Evolutionary conservation across 2,797 vertebrate genomes (phyloP).

Genomic region (Mus minutoides): DNA sequence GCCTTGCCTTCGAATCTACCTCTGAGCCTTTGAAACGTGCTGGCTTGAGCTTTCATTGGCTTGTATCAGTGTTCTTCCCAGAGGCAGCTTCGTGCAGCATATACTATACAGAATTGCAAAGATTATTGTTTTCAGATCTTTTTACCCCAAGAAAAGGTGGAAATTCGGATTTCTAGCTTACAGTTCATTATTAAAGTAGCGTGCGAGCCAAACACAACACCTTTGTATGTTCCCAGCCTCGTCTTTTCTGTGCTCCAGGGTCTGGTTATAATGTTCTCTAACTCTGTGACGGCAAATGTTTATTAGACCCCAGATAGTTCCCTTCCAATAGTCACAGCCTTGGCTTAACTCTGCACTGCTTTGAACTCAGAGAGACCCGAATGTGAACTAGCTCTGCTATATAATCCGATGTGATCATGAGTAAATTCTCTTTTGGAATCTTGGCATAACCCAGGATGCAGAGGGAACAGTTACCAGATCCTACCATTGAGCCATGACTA

Average conservation of each 20-base stretch:
- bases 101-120: background rate
- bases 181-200: conserved; percentile 41
- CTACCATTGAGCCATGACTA: background rate
- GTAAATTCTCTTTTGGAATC: background rate
- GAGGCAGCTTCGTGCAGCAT: background rate
- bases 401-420: background rate
- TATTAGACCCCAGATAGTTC: background rate
- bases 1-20: background rate
- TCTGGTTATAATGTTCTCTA: conserved; percentile 9
- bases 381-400: background rate
- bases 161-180: conserved; percentile 22
- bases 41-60: background rate
- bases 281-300: background rate
- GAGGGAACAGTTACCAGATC: background rate
- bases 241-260: background rate
- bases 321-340: background rate
- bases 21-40: background rate
- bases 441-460: background rate
- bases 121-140: background rate
- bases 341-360: background rate
- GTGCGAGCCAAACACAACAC: background rate
- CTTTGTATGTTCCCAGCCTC: background rate
- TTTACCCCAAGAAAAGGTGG: background rate
- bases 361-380: background rate
- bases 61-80: background rate